Evolutionary conservation across 2,797 vertebrate species (phyloP).

Genomic region (Menidia menidia): DNA sequence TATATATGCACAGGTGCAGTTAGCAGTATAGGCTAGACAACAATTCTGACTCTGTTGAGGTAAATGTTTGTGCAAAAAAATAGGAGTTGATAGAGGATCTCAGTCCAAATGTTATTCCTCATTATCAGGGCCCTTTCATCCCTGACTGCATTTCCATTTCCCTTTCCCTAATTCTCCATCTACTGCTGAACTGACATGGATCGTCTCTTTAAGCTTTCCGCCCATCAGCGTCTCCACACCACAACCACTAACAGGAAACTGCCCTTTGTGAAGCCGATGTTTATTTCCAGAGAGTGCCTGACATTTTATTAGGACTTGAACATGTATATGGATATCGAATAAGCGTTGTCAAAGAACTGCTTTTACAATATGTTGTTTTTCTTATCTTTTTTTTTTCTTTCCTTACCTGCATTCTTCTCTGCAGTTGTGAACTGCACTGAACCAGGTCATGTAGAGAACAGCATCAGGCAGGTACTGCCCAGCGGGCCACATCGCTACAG

Average conservation of each 20-base stretch:
- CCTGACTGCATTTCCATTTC: conserved; percentile 38
- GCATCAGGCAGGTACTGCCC: conserved; percentile 89
- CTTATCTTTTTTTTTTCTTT: conserved; percentile 20
- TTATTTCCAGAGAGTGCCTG: conserved; percentile 68
- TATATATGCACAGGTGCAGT: conserved; percentile 23
- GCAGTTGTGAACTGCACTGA: conserved; percentile 98
- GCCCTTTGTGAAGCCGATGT: conserved; percentile 75
- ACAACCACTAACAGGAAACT: conserved; percentile 60
- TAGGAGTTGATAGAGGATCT: conserved; percentile 36
- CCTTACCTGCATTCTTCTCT: conserved; percentile 21
- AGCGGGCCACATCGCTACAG: conserved; percentile 92
- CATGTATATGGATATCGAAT: conserved; percentile 55
- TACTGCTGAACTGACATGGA: conserved; percentile 72
- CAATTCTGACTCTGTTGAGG: conserved; percentile 27
- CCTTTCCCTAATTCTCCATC: conserved; percentile 62
- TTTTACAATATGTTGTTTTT: conserved; percentile 11
- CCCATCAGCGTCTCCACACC: conserved; percentile 70
- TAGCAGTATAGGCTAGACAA: conserved; percentile 30
- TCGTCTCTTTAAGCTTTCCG: conserved; percentile 65
- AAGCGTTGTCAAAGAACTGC: not conserved
- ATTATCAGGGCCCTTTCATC: conserved; percentile 53
- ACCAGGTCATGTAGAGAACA: conserved; percentile 94
- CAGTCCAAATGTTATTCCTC: conserved; percentile 63
- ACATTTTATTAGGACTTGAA: conserved; percentile 62
- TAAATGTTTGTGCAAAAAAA: conserved; percentile 20